A percentile compares a stretch with the other conserved stretches of the same genome.
phyloP scores from a whole-genome alignment of 2,888 invertebrate genomes.

The Synergus umbraculus region DNA sequence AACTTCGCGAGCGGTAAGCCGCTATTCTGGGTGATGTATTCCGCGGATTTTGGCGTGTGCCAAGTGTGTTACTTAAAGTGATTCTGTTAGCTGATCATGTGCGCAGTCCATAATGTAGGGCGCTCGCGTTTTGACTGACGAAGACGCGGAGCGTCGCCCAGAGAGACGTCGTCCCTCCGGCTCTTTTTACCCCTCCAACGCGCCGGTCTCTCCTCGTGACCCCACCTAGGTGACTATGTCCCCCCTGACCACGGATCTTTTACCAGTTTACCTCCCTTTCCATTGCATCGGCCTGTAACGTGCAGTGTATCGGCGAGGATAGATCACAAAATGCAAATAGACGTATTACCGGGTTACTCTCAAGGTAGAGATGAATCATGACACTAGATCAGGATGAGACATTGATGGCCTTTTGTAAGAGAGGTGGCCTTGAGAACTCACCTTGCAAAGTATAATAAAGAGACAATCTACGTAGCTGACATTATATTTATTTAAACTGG shows the following conservation, averaged over 20 bases:
- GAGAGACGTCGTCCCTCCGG: slow-evolving; percentile 50
- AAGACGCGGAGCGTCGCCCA: slow-evolving; percentile 61
- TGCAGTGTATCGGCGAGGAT: neutral
- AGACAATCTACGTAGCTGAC: neutral
- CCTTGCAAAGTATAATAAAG: slow-evolving; percentile 21
- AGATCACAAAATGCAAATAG: slow-evolving; percentile 14
- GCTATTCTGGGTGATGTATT: slow-evolving; percentile 59
- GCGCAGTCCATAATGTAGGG: slow-evolving; percentile 59
- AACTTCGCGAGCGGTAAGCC: slow-evolving; percentile 31
- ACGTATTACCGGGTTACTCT: neutral
- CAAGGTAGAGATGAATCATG: slow-evolving; percentile 7
- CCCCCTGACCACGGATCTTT: slow-evolving; percentile 27
- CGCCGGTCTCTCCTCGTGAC: slow-evolving; percentile 28
- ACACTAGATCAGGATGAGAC: slow-evolving; percentile 28
- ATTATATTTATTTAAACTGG: neutral
- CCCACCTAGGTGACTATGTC: slow-evolving; percentile 28
- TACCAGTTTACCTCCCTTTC: slow-evolving; percentile 41
- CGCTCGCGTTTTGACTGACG: slow-evolving; percentile 72
- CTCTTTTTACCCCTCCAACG: slow-evolving; percentile 35
- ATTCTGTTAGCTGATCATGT: slow-evolving; percentile 41
- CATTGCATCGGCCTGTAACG: slow-evolving; percentile 23
- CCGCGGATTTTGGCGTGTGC: slow-evolving; percentile 54
- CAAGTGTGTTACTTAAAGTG: slow-evolving; percentile 56
- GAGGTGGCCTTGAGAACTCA: slow-evolving; percentile 35
- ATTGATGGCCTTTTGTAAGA: neutral